These are phyloP conservation scores for Muscicapa adusta DNA, from an alignment of 2,113 vertebrate genomes.

Conservation along the genomic window DNA sequence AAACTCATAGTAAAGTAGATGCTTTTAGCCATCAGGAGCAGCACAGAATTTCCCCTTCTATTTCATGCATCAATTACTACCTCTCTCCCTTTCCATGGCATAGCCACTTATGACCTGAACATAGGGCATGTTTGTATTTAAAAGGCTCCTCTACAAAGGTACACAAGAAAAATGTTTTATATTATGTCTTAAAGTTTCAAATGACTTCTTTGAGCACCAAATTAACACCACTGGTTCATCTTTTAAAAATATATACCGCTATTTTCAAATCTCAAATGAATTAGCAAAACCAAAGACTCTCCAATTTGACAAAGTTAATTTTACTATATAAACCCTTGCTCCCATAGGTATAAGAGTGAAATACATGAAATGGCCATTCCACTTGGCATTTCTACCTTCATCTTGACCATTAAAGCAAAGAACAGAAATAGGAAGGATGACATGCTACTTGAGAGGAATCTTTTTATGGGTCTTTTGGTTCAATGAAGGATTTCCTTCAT, in stretches of 20 bases:
- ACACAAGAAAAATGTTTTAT: neutral
- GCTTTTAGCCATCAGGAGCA: neutral
- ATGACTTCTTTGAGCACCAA: neutral
- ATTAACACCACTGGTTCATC: accelerated
- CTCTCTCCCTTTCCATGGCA: neutral
- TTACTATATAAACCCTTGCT: neutral
- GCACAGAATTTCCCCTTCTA: neutral
- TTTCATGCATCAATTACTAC: neutral
- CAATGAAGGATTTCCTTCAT: neutral
- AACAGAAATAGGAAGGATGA: neutral
- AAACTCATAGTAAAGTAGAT: neutral
- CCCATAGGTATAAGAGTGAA: neutral
- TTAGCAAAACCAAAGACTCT: neutral
- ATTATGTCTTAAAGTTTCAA: neutral
- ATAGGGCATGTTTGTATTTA: accelerated
- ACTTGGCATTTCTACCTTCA: neutral
- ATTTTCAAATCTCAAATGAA: neutral
- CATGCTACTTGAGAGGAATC: neutral
- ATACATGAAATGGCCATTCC: neutral
- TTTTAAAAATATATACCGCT: neutral
- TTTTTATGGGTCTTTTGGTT: neutral
- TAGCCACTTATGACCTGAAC: neutral
- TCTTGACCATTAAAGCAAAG: neutral
- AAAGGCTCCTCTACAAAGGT: neutral
- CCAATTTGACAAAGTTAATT: neutral